Evolutionary conservation across 1,140 invertebrate species (phyloP).

Genomic region (Venturia canescens): DNA sequence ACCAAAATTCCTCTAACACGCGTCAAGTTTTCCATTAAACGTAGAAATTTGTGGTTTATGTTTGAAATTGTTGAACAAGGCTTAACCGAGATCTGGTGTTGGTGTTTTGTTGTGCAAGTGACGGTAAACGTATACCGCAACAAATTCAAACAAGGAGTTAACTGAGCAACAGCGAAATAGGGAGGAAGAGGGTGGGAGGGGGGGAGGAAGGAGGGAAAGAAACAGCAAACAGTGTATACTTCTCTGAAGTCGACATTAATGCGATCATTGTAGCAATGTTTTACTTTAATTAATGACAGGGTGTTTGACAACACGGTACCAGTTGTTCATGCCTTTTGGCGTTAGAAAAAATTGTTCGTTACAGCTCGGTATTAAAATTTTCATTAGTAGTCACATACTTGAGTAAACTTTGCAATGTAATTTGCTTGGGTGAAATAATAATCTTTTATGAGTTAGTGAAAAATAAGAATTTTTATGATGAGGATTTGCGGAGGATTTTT

Average conservation of each 20-base stretch:
- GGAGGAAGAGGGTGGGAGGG: not conserved
- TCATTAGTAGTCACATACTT: too few species aligned
- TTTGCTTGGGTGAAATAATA: too few species aligned
- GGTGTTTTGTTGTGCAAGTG: constrained; percentile 6
- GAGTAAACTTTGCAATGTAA: too few species aligned
- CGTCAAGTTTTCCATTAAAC: not conserved
- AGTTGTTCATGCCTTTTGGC: too few species aligned
- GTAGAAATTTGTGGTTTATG: constrained; percentile 1
- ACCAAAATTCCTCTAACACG: not conserved
- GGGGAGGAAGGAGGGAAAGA: not conserved
- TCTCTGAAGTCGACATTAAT: not conserved
- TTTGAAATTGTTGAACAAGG: not conserved
- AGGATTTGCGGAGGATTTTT: too few species aligned
- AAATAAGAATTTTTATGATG: too few species aligned
- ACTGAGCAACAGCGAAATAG: not conserved
- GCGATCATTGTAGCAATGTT: not conserved
- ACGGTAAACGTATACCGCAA: constrained; percentile 1
- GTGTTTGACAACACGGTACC: too few species aligned
- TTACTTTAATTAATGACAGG: not conserved
- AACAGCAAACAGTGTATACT: not conserved
- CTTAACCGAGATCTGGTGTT: not conserved
- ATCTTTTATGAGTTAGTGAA: too few species aligned
- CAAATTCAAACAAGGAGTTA: not conserved
- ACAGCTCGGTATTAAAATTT: too few species aligned
- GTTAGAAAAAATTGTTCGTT: too few species aligned